A percentile compares a stretch with the other conserved stretches of the same genome.
Evolutionary conservation across 2,888 invertebrate species (phyloP).

Genomic region (Drosophila anomalipes): DNA sequence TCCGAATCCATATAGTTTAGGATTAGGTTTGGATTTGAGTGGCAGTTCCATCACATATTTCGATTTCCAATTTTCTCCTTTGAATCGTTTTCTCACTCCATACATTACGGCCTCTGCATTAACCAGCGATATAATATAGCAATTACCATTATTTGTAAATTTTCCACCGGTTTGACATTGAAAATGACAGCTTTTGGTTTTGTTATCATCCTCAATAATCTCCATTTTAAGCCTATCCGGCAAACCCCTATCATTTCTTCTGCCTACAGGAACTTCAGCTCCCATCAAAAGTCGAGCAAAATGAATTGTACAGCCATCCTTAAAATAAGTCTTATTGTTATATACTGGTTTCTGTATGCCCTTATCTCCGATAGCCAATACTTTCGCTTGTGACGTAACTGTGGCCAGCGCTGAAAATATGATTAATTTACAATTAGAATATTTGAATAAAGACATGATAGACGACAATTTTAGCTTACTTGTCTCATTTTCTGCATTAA

Average conservation of each 20-base stretch:
- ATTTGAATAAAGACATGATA: neutral
- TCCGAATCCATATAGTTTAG: neutral
- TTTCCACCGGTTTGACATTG: neutral
- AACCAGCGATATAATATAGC: neutral
- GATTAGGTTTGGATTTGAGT: neutral
- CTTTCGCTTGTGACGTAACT: neutral
- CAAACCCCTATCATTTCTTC: neutral
- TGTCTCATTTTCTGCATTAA: neutral
- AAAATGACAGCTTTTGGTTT: constrained; percentile 5
- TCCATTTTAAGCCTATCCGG: neutral
- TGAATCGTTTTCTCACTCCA: constrained; percentile 9
- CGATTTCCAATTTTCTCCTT: constrained; percentile 32
- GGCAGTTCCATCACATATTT: neutral
- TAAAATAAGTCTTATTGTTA: neutral
- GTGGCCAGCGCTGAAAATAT: neutral
- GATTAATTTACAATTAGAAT: neutral
- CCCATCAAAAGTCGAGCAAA: constrained; percentile 7
- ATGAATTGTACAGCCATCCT: neutral
- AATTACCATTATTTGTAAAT: neutral
- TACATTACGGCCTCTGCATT: constrained; percentile 7
- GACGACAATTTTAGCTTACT: neutral
- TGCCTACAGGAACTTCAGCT: neutral
- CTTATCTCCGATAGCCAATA: constrained; percentile 6
- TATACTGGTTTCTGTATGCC: rapidly evolving
- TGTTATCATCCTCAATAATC: neutral